These are phyloP conservation scores for Drosophila orosa DNA, from an alignment of 1,140 invertebrate species.

Conservation along the genomic window DNA sequence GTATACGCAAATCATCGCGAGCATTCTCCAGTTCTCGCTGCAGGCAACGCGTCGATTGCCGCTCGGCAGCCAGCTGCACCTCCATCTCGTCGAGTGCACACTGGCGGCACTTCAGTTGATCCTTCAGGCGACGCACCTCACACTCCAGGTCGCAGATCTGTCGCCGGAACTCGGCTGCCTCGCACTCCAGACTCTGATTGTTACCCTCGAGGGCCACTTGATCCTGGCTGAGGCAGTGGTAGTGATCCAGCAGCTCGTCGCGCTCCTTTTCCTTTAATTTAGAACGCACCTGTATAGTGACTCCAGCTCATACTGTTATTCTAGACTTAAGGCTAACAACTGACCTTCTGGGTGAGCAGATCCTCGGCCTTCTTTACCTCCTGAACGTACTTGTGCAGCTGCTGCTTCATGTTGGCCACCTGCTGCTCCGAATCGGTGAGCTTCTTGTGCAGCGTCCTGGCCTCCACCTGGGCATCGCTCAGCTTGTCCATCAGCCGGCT, in stretches of 20 bases:
- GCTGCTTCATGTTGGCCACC: conserved; percentile 87
- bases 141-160: conserved; percentile 73
- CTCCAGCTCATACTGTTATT: conserved; percentile 41
- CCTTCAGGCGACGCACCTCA: conserved; percentile 61
- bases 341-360: conserved; percentile 86
- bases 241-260: conserved; percentile 88
- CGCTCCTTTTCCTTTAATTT: conserved; percentile 87
- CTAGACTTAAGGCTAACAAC: neutral
- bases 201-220: conserved; percentile 87
- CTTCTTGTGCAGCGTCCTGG: conserved; percentile 85
- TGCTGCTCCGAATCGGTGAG: conserved; percentile 86
- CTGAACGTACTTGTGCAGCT: conserved; percentile 88
- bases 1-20: conserved; percentile 52
- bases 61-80: conserved; percentile 46
- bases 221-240: conserved; percentile 87
- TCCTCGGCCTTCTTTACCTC: conserved; percentile 88
- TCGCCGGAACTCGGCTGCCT: conserved; percentile 86
- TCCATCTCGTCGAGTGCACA: conserved; percentile 60
- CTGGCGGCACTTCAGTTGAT: conserved; percentile 57
- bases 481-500: conserved; percentile 71
- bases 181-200: conserved; percentile 88
- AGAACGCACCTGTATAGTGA: conserved; percentile 55
- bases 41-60: conserved; percentile 43
- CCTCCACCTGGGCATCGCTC: conserved; percentile 83
- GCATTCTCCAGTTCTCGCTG: conserved; percentile 61